These are phyloP conservation scores for human DNA, from an alignment of 2,113 vertebrate genomes.

Conservation along the genomic window GRCh38 chr12:130622501-130623000, in stretches of 20 bases:
- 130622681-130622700: not conserved
- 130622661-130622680: accelerated
- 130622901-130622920: not conserved
- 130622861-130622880: not conserved
- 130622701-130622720: not conserved
- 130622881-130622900: accelerated
- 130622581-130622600: too few relatives aligned
- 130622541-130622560: too few relatives aligned
- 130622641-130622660: not conserved
- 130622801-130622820: not conserved
- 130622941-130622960: accelerated
- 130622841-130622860: accelerated
- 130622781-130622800: not conserved
- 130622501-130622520: too few relatives aligned
- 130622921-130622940: accelerated
- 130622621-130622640: not conserved
- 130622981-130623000: accelerated
- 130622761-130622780: too few relatives aligned
- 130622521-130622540: too few relatives aligned
- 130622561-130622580: too few relatives aligned
- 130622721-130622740: not conserved
- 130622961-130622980: not conserved
- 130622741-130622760: accelerated
- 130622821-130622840: accelerated
- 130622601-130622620: too few relatives aligned